Base-by-base conservation (phyloP, 2,888 invertebrate genomes). In the Dicranocentrus wangi region DNA sequence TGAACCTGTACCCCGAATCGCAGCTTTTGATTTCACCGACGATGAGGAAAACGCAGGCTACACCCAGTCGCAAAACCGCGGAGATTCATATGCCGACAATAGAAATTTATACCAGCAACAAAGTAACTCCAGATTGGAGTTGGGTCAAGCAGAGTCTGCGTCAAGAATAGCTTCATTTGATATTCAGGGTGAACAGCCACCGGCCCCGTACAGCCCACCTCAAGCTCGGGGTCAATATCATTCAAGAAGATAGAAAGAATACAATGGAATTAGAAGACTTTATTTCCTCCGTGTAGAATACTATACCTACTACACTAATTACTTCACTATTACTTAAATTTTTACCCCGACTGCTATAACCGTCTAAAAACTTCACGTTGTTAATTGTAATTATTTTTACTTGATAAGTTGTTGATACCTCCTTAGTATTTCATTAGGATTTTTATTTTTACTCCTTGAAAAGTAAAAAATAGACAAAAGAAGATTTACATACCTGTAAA, bases 121-220 rank as follows among this genome's bases (percentile, higher is more conserved):
- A 7, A 28, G n/a, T 15, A 25, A 60, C 15, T 65, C 47, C 0
- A 23, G 10, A 10, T 23, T 82, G 25, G 43, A 81, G 19, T 58
- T 83, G 15, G 77, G 43, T 19, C 17, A 65, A 23, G 78, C 84
- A 8, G 58, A 70, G 28, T 39, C 65, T 60, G 84, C 84, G 1
- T 25, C 72, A 15, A 66, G 82, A 53, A 82, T 84, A 55, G 84
- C 84, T 7, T 81, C 80, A 8, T 84, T 82, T 70, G 70, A 81
- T 32, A 80, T 82, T 32, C 51, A 55, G 27, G 80, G 80, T 7
- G 80, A 82, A 21, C 47, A 70, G 17, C 70, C 78, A 2, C 78
- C 70, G n/a, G 65, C 63, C 0, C 70, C 70, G 0, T 77, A 47
- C 25, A 65, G 55, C 2, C 78, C 78, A 19, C 70, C 70, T 25